Evolutionary conservation across 2,113 vertebrate genomes (phyloP), one percentile per base, ranked within the genome.

Genomic region (Vanacampus margaritifer): DNA sequence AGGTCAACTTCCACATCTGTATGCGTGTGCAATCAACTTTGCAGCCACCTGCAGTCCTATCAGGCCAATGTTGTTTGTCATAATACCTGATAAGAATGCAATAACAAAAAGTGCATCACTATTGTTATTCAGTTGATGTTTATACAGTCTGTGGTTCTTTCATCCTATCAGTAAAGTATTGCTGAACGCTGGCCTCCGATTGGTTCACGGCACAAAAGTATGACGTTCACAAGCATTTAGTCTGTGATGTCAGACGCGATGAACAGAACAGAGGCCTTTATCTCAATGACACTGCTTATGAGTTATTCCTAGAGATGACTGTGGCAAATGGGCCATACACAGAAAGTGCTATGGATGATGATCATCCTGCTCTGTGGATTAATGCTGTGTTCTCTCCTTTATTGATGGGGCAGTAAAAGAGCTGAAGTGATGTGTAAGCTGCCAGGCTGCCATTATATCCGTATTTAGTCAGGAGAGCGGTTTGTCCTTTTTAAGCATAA

Each of bases 401-500:
- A 68, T 41, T 61, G 60, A 17, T 13, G 16, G 32, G 43, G 56
- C 50, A 14, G 37, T 41, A 57, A 61, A 72, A 64, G 24, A 65
- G 72, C 68, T 78, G 19, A 65, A 32, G 21, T 63, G 37, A 60
- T 64, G 12, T 28, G 56, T 45, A 35, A 71, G 43, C 71, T 56
- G 51, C 65, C 69, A 45, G 8, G 21, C 21, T 50, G 48, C 19
- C 21, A 23, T 50, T 46, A 6, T 3, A 3, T 3, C 45, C 17
- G 6, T 6, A 14, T 23, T 50, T 23, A 21, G 48, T 14, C 9
- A n/a, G 7, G 21, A 62, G 58, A 48, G 64, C 54, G 67, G 72
- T 84, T 82, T 71, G 67, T 80, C 13, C 10, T 58, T 75, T 68
- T 67, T 62, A 68, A 56, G 73, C 54, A 72, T 69, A 67, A 67